Evolutionary conservation across 2,888 invertebrate species (phyloP), one percentile per base, ranked within the genome.

Genomic region (Pocota personata): DNA sequence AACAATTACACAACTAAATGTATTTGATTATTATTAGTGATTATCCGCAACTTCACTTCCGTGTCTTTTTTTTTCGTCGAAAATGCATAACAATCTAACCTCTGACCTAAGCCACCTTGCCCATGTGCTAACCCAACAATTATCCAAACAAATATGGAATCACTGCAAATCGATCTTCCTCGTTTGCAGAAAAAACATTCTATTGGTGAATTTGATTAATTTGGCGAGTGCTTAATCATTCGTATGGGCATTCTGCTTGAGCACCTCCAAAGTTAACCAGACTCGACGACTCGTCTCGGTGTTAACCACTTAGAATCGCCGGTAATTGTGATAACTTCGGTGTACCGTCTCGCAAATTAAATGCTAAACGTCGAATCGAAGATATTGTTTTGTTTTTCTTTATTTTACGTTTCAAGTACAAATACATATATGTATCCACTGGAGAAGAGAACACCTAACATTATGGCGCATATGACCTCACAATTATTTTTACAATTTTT

Each of bases 401-500:
- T 78, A 12, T 72, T 67, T 16, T 52, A 37, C 37, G 8, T 14
- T 73, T 64, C n/a, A 48, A 43, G 32, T 73, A 24, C 40, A 37
- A 60, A 35, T 27, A 37, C 24, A 50, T n/a, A 55, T 14, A 14
- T 14, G n/a, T 12, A 40, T 40, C 14, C 12, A 24, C 27, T 3
- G 19, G 27, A 7, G 52, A 40, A 40, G 43, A 57, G 46, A 62
- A 78, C 55, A 79, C 48, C 64, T 62, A 46, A 73, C 55, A 62
- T 67, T 79, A 66, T 66, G 48, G 58, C 55, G 72, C 50, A 83
- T 83, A 88, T 88, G 88, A 88, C 78, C 88, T 88, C 88, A 88
- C 66, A 88, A 88, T 87, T 88, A 88, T 87, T 88, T 87, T 88
- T 87, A 87, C 58, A 79, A 72, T 66, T 80, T 77, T 88, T 88